phyloP scores from a whole-genome alignment of 1,140 invertebrate species.

The Procambarus clarkii region DNA sequence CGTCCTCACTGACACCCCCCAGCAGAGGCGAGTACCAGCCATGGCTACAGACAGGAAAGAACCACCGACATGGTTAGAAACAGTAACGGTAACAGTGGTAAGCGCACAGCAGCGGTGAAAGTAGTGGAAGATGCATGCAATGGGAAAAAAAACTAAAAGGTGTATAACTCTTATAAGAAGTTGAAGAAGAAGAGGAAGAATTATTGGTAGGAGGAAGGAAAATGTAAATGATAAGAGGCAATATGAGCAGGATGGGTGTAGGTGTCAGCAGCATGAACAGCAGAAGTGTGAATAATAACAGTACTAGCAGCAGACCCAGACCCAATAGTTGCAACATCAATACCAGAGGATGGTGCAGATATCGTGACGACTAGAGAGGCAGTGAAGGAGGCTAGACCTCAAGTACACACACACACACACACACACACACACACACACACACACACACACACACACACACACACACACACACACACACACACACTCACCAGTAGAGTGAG shows the following conservation, averaged over 20 bases:
- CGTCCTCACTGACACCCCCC: no score
- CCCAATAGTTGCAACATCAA: not conserved
- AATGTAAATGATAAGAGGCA: not conserved
- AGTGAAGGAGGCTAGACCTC: no score
- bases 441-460: constrained; percentile 35
- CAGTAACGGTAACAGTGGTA: not conserved
- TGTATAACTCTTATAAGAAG: no score
- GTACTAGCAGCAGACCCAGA: not conserved
- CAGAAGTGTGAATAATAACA: not conserved
- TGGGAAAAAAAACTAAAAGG: no score
- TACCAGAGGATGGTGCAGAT: not conserved
- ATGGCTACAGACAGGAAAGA: not conserved
- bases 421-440: constrained; percentile 35
- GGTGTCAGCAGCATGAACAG: not conserved
- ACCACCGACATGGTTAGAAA: not conserved
- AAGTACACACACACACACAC: not conserved
- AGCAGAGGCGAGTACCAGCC: not conserved
- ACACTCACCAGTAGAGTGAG: no score
- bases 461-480: constrained; percentile 17
- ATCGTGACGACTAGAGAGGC: not conserved
- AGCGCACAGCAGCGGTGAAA: not conserved
- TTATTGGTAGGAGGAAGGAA: no score
- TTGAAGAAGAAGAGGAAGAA: no score
- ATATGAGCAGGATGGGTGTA: not conserved
- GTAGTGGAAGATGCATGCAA: no score